phyloP scores from a whole-genome alignment of 2,888 invertebrate species.

The Anorthoa munda region DNA sequence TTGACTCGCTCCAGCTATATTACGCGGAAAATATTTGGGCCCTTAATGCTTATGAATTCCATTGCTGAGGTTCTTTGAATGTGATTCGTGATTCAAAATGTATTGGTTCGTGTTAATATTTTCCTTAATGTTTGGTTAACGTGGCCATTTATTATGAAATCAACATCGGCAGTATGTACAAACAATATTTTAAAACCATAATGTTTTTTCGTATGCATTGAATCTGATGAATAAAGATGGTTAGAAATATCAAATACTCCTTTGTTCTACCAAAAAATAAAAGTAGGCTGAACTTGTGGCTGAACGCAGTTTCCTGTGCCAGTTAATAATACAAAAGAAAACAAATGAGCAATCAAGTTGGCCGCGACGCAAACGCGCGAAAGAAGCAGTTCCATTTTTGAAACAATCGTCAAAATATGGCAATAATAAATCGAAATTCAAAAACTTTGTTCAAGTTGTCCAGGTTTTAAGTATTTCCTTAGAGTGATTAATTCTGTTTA shows the following conservation, averaged over 20 bases:
- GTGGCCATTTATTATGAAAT: conserved; percentile 11
- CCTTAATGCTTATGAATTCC: conserved; percentile 39
- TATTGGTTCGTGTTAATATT: background rate
- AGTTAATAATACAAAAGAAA: conserved; percentile 12
- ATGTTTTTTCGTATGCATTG: conserved; percentile 17
- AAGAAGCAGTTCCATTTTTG: conserved; percentile 13
- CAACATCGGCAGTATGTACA: background rate
- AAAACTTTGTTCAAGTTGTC: conserved; percentile 23
- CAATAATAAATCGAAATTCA: conserved; percentile 12
- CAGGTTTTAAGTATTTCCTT: conserved; percentile 19
- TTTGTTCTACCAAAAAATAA: conserved; percentile 31
- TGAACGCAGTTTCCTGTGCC: conserved; percentile 7
- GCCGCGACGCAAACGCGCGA: conserved; percentile 9
- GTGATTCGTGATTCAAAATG: conserved; percentile 15
- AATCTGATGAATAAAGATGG: conserved; percentile 14
- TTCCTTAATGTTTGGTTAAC: conserved; percentile 17
- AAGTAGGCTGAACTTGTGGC: too few relatives aligned
- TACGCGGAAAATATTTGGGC: conserved; percentile 62
- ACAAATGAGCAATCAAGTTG: background rate
- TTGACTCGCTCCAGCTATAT: conserved; percentile 52
- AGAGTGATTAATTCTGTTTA: conserved; percentile 44
- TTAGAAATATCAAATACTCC: background rate
- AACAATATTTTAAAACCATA: conserved; percentile 8
- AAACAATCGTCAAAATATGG: background rate
- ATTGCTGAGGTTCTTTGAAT: conserved; percentile 33